A percentile compares a stretch with the other conserved stretches of the same genome.
phyloP scores from a whole-genome alignment of 2,888 invertebrate genomes.

The Chaetogeoica ovagalla region DNA sequence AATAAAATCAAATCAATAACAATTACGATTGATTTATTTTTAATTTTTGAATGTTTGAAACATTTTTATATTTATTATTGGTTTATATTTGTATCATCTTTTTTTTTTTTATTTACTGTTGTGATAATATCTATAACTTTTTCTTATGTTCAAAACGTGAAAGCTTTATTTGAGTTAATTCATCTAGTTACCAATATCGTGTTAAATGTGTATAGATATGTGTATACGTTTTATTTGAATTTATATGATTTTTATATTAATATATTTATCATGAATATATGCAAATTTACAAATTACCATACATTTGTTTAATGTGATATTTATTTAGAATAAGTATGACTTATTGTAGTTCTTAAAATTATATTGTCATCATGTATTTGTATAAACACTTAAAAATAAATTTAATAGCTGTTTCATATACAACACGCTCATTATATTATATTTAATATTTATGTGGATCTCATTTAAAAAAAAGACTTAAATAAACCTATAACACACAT shows the following conservation, averaged over 20 bases:
- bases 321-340: no score
- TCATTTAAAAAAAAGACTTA: not conserved
- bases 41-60: no score
- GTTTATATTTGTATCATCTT: not conserved
- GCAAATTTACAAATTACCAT: no score
- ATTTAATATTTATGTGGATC: slow-evolving; percentile 2
- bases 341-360: not conserved
- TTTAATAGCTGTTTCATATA: not conserved
- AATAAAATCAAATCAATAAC: no score
- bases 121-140: not conserved
- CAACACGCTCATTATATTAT: not conserved
- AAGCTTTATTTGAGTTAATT: not conserved
- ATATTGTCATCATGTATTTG: not conserved
- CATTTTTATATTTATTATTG: no score
- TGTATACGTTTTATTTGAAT: no score
- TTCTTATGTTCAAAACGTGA: not conserved
- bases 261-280: no score
- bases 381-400: not conserved
- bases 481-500: no score
- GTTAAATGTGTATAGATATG: not conserved
- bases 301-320: no score
- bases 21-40: no score
- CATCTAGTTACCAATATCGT: slow-evolving; percentile 17
- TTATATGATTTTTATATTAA: no score
- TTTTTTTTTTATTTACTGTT: not conserved